phyloP scores from a whole-genome alignment of 2,113 vertebrate species.

The Catharus minimus region DNA sequence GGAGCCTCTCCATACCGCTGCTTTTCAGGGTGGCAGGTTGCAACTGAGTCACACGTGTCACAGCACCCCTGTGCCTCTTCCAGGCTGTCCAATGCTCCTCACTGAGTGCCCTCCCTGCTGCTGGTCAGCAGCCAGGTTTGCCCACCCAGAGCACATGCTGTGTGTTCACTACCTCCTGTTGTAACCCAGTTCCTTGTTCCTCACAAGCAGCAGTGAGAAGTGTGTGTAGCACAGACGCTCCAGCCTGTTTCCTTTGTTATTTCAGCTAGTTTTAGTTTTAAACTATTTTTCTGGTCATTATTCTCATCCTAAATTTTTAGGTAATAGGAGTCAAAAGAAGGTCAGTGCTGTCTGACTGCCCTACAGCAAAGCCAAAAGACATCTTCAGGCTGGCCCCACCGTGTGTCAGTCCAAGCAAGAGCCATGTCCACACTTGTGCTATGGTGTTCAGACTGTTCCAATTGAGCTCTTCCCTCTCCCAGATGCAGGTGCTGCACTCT shows the following conservation, averaged over 20 bases:
- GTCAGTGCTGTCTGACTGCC: not conserved
- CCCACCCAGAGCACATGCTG: accelerated
- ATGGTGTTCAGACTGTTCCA: accelerated
- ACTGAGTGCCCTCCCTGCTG: not conserved
- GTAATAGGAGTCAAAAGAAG: not conserved
- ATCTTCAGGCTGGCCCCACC: not conserved
- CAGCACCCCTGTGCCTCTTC: not conserved
- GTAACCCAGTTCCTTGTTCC: not conserved
- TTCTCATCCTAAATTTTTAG: not conserved
- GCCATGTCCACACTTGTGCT: not conserved
- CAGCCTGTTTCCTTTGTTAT: not conserved
- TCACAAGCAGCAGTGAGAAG: not conserved
- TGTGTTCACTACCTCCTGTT: not conserved
- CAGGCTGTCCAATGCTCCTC: not conserved
- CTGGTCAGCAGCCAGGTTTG: not conserved
- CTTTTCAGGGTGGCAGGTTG: not conserved
- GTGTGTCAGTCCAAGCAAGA: not conserved
- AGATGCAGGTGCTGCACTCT: not conserved
- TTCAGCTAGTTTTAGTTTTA: not conserved
- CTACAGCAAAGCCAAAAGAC: not conserved
- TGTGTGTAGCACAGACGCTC: not conserved
- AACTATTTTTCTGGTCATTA: not conserved
- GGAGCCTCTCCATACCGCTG: not conserved
- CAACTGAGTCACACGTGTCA: not conserved
- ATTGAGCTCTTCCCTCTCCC: not conserved